Conservation (phyloP, 2,797 vertebrate genomes). For the Macrochelys suwanniensis region DNA sequence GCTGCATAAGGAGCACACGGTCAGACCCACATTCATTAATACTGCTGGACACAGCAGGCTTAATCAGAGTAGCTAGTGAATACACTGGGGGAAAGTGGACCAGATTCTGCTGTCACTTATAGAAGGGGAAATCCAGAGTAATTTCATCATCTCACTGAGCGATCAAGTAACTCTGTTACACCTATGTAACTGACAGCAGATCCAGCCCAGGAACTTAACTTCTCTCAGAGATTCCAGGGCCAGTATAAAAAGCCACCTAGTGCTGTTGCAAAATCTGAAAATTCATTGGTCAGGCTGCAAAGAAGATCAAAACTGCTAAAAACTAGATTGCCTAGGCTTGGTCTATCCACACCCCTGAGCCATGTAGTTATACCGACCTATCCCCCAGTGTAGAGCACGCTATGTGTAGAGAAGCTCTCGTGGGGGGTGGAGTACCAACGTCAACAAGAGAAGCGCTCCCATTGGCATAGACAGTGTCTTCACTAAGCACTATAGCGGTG, state of each 20-base stretch:
- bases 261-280: not conserved
- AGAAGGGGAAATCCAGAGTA: not conserved
- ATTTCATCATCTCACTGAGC: not conserved
- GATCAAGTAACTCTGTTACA: no score
- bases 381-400: not conserved
- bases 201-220: not conserved
- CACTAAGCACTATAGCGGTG: not conserved
- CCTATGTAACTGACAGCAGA: not conserved
- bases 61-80: not conserved
- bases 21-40: rapidly evolving
- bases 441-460: not conserved
- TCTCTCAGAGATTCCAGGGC: not conserved
- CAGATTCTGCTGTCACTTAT: not conserved
- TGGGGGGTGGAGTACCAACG: no score
- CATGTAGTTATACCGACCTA: not conserved
- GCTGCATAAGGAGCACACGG: not conserved
- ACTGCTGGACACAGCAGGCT: rapidly evolving
- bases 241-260: not conserved
- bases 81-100: not conserved
- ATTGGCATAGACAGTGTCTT: not conserved
- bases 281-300: not conserved
- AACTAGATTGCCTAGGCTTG: not conserved
- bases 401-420: not conserved
- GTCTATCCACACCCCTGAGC: not conserved
- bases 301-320: not conserved